Evolutionary conservation across 1,140 invertebrate species (phyloP).

Genomic region (Sitobion miscanthi): DNA sequence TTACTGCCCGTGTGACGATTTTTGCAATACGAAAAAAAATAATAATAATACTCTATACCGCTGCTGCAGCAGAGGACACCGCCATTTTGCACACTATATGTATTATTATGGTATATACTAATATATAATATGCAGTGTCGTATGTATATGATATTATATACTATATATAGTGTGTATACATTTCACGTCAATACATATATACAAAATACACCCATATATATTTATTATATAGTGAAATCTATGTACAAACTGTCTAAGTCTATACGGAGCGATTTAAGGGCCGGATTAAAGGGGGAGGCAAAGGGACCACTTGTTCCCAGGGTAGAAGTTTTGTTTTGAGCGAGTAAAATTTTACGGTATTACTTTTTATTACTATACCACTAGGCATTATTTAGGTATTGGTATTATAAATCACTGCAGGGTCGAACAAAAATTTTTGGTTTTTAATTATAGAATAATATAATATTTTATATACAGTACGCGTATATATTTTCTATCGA

Average conservation of each 20-base stretch:
- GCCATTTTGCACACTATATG: slow-evolving; percentile 5
- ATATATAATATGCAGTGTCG: neutral
- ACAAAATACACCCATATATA: neutral
- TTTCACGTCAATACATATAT: neutral
- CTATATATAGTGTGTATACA: neutral
- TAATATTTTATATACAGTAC: neutral
- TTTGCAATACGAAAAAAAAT: slow-evolving; percentile 29
- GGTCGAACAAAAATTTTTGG: no score
- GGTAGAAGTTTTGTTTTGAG: no score
- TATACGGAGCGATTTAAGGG: no score
- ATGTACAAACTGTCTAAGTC: no score
- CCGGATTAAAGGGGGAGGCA: no score
- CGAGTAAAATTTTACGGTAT: no score
- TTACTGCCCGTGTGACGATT: slow-evolving; percentile 46
- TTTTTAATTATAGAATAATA: neutral
- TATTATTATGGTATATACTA: neutral
- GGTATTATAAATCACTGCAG: no score
- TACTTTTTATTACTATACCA: no score
- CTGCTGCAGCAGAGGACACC: neutral
- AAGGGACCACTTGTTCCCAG: no score
- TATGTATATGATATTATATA: neutral
- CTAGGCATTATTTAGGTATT: no score
- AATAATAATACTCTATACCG: neutral
- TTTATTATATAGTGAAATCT: no score
- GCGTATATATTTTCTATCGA: neutral